Percentiles rank a stretch among this genome's conserved stretches.
Conservation (phyloP, 1,140 invertebrate genomes). For the Epicauta chinensis region DNA sequence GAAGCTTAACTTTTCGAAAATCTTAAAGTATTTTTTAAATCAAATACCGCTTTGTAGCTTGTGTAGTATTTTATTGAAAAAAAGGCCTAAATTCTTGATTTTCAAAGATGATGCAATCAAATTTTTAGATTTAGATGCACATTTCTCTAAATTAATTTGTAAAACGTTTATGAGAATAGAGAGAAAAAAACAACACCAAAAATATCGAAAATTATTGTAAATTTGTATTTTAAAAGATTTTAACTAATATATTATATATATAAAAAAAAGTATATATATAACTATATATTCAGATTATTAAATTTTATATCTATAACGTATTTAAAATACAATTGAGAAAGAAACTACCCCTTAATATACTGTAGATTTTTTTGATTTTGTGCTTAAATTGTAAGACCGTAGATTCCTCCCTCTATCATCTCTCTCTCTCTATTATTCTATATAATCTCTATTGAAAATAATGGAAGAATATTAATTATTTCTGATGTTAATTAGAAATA, state of each 20-base stretch:
- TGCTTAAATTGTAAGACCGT: background rate
- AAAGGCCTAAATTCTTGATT: background rate
- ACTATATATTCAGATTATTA: constrained; percentile 21
- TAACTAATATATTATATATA: constrained; percentile 15
- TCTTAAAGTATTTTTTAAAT: too few species aligned
- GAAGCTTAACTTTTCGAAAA: too few species aligned
- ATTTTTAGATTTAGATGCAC: background rate
- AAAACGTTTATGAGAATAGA: constrained; percentile 2
- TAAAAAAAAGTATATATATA: constrained; percentile 31
- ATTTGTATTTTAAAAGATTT: constrained; percentile 35
- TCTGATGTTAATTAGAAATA: constrained; percentile 5
- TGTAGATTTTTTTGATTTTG: constrained; percentile 20
- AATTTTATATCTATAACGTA: constrained; percentile 37
- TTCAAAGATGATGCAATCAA: constrained; percentile 10
- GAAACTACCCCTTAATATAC: constrained; percentile 19
- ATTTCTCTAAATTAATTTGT: constrained; percentile 9
- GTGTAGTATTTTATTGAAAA: background rate
- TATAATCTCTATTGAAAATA: too few species aligned
- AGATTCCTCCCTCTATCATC: background rate
- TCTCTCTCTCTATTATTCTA: too few species aligned
- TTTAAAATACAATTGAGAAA: constrained; percentile 16
- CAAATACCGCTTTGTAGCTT: background rate
- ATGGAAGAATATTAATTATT: constrained; percentile 23
- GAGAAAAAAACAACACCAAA: constrained; percentile 30
- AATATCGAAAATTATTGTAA: constrained; percentile 34